Evolutionary conservation across 2,888 invertebrate genomes (phyloP).

Genomic region (Rhogogaster chlorosoma): DNA sequence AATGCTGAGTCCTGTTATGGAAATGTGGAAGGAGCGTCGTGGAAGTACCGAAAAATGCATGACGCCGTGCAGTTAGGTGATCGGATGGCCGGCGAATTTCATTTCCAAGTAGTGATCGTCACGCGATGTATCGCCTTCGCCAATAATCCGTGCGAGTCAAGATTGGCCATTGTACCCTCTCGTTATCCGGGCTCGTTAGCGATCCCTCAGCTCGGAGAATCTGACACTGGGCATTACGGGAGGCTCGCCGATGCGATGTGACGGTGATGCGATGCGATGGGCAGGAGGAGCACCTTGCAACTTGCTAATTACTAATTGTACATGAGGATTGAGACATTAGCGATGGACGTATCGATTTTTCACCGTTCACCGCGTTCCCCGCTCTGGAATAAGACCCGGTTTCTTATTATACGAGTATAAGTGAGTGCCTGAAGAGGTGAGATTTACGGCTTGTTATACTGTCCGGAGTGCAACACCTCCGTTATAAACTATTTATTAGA

Average conservation of each 20-base stretch:
- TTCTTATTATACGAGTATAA: not conserved
- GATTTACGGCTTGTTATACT: not conserved
- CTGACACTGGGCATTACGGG: slow-evolving; percentile 66
- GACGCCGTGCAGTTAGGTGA: not conserved
- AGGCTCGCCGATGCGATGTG: slow-evolving; percentile 53
- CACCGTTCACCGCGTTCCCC: not conserved
- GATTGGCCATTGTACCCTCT: slow-evolving; percentile 19
- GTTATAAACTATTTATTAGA: slow-evolving; percentile 6
- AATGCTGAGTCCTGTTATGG: too few relatives aligned
- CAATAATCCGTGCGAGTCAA: not conserved
- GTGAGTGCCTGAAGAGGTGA: not conserved
- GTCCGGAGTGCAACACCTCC: not conserved
- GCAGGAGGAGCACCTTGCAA: not conserved
- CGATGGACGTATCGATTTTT: slow-evolving; percentile 19
- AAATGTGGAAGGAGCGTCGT: not conserved
- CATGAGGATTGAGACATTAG: slow-evolving; percentile 14
- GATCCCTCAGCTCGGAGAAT: slow-evolving; percentile 59
- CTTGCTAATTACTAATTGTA: slow-evolving; percentile 61
- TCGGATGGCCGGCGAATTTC: not conserved
- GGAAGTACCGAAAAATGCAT: not conserved
- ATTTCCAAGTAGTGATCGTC: not conserved
- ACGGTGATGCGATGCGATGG: slow-evolving; percentile 7
- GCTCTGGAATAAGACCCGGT: not conserved
- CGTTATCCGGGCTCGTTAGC: slow-evolving; percentile 56
- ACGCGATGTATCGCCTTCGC: slow-evolving; percentile 1